A percentile compares a stretch with the other conserved stretches of the same genome.
These are phyloP conservation scores for Plutomurus gul DNA, from an alignment of 1,140 invertebrate species.

Conservation along the genomic window DNA sequence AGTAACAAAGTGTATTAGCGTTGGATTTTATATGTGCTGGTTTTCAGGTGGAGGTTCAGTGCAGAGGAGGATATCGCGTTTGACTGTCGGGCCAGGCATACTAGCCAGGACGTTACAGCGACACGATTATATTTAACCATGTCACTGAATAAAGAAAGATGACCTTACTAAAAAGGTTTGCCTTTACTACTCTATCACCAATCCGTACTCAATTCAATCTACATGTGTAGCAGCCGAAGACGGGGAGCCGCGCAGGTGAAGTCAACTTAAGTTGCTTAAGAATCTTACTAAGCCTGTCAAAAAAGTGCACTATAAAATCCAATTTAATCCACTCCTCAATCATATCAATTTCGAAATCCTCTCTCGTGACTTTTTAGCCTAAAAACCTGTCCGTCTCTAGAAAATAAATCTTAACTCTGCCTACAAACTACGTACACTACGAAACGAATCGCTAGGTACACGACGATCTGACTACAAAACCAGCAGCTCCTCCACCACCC, in stretches of 20 bases:
- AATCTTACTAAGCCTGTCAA: constrained; percentile 7
- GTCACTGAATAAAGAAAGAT: constrained; percentile 22
- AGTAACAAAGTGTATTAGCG: background rate
- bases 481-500: too few species aligned
- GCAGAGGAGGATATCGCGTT: background rate
- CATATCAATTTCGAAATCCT: constrained; percentile 25
- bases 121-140: background rate
- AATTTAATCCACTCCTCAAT: background rate
- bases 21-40: background rate
- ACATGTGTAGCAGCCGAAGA: constrained; percentile 15
- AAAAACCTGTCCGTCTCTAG: constrained; percentile 22
- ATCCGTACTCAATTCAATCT: constrained; percentile 9
- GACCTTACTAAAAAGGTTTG: constrained; percentile 17
- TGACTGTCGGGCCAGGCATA: background rate
- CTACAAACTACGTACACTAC: too few species aligned
- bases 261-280: constrained; percentile 15
- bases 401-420: constrained; percentile 6
- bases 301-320: constrained; percentile 20
- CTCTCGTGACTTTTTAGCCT: constrained; percentile 15
- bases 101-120: background rate
- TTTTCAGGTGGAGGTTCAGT: background rate
- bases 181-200: constrained; percentile 18
- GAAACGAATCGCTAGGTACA: too few species aligned
- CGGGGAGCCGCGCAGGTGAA: background rate
- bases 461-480: too few species aligned